These are phyloP conservation scores for Odontothrips loti DNA, from an alignment of 2,888 invertebrate species.

Conservation along the genomic window DNA sequence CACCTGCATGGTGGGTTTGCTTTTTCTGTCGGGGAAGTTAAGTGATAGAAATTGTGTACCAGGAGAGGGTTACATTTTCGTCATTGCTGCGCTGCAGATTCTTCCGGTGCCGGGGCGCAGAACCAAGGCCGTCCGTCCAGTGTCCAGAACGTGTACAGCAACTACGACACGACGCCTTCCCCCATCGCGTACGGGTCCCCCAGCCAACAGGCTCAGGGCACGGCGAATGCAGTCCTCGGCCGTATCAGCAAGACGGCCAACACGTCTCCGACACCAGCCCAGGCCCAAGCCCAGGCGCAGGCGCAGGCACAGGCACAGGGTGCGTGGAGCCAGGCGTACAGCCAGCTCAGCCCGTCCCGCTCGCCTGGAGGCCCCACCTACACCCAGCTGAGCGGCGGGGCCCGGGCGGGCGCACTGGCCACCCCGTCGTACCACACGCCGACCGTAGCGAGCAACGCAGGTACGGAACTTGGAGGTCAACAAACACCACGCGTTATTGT, in stretches of 20 bases:
- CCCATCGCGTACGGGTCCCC: constrained; percentile 62
- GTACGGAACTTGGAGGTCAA: constrained; percentile 31
- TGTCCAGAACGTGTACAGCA: constrained; percentile 65
- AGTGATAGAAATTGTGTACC: too few species aligned
- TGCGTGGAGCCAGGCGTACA: constrained; percentile 59
- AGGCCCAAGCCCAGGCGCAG: constrained; percentile 44
- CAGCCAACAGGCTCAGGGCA: constrained; percentile 49
- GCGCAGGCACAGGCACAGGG: neutral
- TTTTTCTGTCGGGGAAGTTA: constrained; percentile 30
- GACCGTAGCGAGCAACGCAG: constrained; percentile 48
- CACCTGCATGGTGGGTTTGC: constrained; percentile 45
- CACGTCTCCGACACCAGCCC: constrained; percentile 67
- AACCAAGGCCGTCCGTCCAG: constrained; percentile 59
- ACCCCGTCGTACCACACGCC: constrained; percentile 46
- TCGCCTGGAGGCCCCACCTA: constrained; percentile 81
- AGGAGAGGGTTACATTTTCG: too few species aligned
- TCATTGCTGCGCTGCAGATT: neutral
- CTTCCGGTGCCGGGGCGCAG: constrained; percentile 25
- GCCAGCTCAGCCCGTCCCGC: constrained; percentile 71
- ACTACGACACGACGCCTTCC: constrained; percentile 72
- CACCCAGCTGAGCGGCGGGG: constrained; percentile 69
- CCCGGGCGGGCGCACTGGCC: constrained; percentile 50
- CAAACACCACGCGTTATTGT: constrained; percentile 28
- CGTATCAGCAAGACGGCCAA: constrained; percentile 64
- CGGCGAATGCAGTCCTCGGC: constrained; percentile 47